Evolutionary conservation across 2,888 invertebrate genomes (phyloP), one percentile per base, ranked within the genome.

Genomic region (Cheilosia vernalis): DNA sequence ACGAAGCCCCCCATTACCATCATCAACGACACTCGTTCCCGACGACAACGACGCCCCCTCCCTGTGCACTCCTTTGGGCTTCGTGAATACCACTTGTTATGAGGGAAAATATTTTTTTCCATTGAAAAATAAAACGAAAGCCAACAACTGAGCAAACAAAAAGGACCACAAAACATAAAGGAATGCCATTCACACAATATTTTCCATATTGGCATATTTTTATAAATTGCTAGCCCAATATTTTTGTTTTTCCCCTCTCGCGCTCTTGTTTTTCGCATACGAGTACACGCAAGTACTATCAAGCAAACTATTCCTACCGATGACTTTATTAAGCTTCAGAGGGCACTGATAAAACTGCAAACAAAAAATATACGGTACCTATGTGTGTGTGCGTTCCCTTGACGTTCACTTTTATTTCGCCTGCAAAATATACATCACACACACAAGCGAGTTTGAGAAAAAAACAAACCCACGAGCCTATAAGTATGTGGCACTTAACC

Each of bases 161-260:
- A 70, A 73, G 61, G 53, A 69, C 58, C 69, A 69, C 58, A 69
- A 73, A 76, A 70, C 49, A 21, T n/a, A 78, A 64, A 78, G 42
- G 67, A 73, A 78, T 78, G 74, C 81, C 77, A 78, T 77, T 82
- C 86, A 82, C 72, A 77, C 81, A 86, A 82, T 86, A 86, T 86
- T 82, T 82, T 78, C 77, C 86, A 86, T 81, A 86, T 86, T 86
- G 86, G 86, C 86, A 82, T 86, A 81, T 86, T 86, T 86, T 86
- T 78, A 86, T 78, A 82, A 86, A 73, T 86, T 86, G 86, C 77
- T 81, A 55, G 67, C 47, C 73, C 58, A 67, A 67, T 76, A 6
- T n/a, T 19, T 66, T 24, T 53, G 37, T 64, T 37, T 21, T 66
- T 49, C 49, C 7, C 7, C 7, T 2, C 6, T 1, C 27, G 21